A percentile compares a stretch with the other conserved stretches of the same genome.
phyloP scores from a whole-genome alignment of 2,888 invertebrate genomes.

The Scaptomyza tumidula region DNA sequence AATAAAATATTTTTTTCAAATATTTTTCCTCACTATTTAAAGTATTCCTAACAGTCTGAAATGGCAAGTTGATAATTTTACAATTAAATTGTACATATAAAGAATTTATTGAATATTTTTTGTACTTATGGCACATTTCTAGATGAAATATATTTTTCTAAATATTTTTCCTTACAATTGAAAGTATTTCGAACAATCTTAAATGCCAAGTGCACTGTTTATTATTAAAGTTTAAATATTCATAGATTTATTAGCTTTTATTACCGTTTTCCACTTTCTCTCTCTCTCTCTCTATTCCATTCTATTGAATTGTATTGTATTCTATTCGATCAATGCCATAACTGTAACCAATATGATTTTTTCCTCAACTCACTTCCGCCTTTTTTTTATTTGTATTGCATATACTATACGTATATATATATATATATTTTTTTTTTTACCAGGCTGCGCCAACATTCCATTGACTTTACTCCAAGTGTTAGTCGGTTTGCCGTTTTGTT shows the following conservation, averaged over 20 bases:
- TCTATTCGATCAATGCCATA: constrained; percentile 40
- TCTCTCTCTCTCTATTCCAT: too few species aligned
- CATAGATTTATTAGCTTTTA: not conserved
- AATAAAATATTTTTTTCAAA: too few species aligned
- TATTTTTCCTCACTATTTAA: too few species aligned
- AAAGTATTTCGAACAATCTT: not conserved
- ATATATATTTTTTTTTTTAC: constrained; percentile 4
- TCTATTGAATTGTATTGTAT: not conserved
- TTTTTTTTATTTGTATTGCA: constrained; percentile 19
- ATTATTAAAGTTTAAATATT: not conserved
- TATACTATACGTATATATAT: not conserved
- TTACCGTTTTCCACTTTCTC: not conserved
- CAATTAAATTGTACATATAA: too few species aligned
- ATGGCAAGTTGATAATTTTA: too few species aligned
- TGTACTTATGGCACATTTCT: too few species aligned
- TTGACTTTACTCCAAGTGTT: constrained; percentile 22
- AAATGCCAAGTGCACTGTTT: not conserved
- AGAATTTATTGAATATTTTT: too few species aligned
- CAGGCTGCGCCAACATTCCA: constrained; percentile 66
- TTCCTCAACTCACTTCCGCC: constrained; percentile 60
- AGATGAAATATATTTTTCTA: not conserved
- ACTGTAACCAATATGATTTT: constrained; percentile 48
- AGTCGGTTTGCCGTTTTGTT: constrained; percentile 21
- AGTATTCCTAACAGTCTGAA: too few species aligned
- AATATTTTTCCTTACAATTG: not conserved